Percentiles rank a stretch among this genome's conserved stretches.
phyloP scores from a whole-genome alignment of 2,113 vertebrate genomes.

The Hiodon tergisus region DNA sequence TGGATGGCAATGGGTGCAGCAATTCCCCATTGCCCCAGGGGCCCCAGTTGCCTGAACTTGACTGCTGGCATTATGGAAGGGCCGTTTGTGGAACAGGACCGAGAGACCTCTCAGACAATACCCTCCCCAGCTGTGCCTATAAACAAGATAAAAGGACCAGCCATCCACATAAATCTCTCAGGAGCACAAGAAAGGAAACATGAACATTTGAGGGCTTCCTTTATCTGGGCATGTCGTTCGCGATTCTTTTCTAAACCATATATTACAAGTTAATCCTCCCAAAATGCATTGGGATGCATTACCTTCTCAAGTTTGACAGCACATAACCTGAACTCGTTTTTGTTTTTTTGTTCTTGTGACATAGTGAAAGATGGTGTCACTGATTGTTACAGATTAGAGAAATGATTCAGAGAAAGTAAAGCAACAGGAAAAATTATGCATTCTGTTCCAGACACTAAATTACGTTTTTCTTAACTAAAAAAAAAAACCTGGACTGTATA shows the following conservation, averaged over 20 bases:
- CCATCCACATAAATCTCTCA: background rate
- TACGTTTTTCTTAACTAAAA: background rate
- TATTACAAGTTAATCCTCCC: background rate
- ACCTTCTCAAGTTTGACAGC: background rate
- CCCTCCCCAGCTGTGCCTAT: slow-evolving; percentile 6
- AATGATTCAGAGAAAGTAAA: too few species aligned
- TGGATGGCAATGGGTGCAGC: slow-evolving; percentile 1
- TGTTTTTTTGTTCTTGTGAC: too few species aligned
- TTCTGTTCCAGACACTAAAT: background rate
- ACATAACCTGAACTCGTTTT: too few species aligned
- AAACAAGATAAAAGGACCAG: background rate
- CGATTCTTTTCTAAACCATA: background rate
- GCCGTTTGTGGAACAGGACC: background rate
- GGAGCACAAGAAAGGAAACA: background rate
- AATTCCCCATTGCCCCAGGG: slow-evolving; percentile 3
- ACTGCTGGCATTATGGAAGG: slow-evolving; percentile 11
- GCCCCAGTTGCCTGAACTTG: background rate
- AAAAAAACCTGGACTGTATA: background rate
- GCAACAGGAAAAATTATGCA: background rate
- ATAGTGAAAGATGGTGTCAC: too few species aligned
- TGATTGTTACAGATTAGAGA: too few species aligned
- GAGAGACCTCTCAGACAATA: background rate
- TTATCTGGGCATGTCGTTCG: background rate
- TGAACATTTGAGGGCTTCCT: slow-evolving; percentile 1
- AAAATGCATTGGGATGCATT: background rate